Percentiles rank a stretch among this genome's conserved stretches.
These are phyloP conservation scores for Spea multiplicata DNA, from an alignment of 2,113 vertebrate genomes.

Conservation along the genomic window DNA sequence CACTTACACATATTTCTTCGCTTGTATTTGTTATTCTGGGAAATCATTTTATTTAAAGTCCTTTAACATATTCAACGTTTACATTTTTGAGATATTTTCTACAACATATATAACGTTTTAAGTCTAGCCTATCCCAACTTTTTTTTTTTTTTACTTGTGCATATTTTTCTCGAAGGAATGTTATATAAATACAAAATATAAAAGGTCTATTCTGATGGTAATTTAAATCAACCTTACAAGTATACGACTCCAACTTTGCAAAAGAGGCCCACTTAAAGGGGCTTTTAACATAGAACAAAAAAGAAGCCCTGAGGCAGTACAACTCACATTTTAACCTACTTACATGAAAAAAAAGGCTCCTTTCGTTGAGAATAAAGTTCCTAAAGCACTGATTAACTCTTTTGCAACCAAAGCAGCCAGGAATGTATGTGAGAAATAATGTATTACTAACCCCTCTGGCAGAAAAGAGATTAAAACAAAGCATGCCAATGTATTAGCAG, in stretches of 20 bases:
- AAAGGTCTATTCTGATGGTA: constrained; percentile 76
- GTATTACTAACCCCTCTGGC: constrained; percentile 7
- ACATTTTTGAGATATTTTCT: neutral
- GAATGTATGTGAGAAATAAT: constrained; percentile 7
- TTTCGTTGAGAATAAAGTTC: constrained; percentile 75
- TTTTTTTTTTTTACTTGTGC: constrained; percentile 51
- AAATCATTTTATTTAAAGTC: neutral
- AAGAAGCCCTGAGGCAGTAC: constrained; percentile 67
- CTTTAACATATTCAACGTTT: neutral
- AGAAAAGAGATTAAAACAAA: constrained; percentile 60
- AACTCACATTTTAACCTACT: constrained; percentile 75
- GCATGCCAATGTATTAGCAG: constrained; percentile 67
- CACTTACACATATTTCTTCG: no score
- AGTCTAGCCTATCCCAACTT: neutral
- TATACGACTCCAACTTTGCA: constrained; percentile 72
- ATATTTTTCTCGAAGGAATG: constrained; percentile 57
- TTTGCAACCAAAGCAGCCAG: constrained; percentile 3
- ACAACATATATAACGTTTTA: neutral
- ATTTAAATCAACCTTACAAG: constrained; percentile 76
- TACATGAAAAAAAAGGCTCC: constrained; percentile 66
- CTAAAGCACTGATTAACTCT: constrained; percentile 63
- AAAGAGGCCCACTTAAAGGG: constrained; percentile 71
- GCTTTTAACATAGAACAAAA: constrained; percentile 69
- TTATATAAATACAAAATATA: constrained; percentile 71
- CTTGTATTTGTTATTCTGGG: no score